phyloP scores from a whole-genome alignment of 1,140 invertebrate genomes.

The Panagrolaimus sp. region DNA sequence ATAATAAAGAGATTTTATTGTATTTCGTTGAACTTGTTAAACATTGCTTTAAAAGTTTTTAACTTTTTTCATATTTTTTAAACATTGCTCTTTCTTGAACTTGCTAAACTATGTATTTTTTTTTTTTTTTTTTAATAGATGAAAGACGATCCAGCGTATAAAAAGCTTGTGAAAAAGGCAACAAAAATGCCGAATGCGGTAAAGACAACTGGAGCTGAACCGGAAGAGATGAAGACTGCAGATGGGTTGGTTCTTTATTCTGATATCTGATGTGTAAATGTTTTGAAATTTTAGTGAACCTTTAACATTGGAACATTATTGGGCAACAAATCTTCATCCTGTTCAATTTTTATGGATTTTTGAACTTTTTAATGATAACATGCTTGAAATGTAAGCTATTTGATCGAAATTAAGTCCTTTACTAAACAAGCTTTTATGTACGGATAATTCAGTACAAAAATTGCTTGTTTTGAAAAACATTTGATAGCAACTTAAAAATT shows the following conservation, averaged over 20 bases:
- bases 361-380: constrained; percentile 37
- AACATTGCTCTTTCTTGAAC: background rate
- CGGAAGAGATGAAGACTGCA: constrained; percentile 24
- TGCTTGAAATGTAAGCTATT: constrained; percentile 38
- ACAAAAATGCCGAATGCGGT: constrained; percentile 37
- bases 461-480: background rate
- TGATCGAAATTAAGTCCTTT: no score
- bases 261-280: background rate
- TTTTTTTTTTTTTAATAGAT: background rate
- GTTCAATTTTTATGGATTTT: constrained; percentile 35
- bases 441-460: no score
- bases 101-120: background rate
- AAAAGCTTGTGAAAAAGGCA: constrained; percentile 47
- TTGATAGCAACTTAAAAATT: background rate
- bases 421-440: no score
- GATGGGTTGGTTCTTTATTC: constrained; percentile 31
- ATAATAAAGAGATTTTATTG: constrained; percentile 13
- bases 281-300: constrained; percentile 34
- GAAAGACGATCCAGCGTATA: constrained; percentile 29
- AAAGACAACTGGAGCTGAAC: constrained; percentile 24
- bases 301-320: constrained; percentile 26
- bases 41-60: background rate
- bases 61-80: constrained; percentile 16
- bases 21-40: background rate
- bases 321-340: constrained; percentile 36